Evolutionary conservation across 1,140 invertebrate species (phyloP).

Genomic region (Drosophila kurseongensis): DNA sequence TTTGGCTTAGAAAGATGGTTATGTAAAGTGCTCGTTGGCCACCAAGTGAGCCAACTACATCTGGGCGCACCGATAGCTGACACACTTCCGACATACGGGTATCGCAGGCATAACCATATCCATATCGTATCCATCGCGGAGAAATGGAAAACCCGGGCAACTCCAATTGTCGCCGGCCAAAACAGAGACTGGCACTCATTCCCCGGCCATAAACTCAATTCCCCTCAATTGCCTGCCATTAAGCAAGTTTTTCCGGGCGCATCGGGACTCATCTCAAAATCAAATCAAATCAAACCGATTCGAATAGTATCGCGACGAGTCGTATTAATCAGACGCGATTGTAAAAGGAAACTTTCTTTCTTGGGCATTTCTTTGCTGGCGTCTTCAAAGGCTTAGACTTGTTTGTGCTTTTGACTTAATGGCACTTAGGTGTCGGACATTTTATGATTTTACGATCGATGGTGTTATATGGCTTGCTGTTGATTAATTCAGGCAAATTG

Average conservation of each 20-base stretch:
- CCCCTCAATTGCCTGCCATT: slow-evolving; percentile 55
- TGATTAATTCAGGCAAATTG: slow-evolving; percentile 45
- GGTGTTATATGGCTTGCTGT: slow-evolving; percentile 17
- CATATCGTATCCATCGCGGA: slow-evolving; percentile 26
- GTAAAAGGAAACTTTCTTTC: slow-evolving; percentile 75
- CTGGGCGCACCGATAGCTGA: slow-evolving; percentile 33
- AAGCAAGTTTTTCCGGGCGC: slow-evolving; percentile 66
- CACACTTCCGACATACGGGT: slow-evolving; percentile 69
- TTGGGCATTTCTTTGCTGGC: slow-evolving; percentile 26
- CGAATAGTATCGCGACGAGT: slow-evolving; percentile 28
- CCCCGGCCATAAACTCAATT: slow-evolving; percentile 57
- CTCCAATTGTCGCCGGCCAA: slow-evolving; percentile 37
- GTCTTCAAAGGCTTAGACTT: slow-evolving; percentile 36
- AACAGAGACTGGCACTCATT: slow-evolving; percentile 45
- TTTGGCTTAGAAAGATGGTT: slow-evolving; percentile 52
- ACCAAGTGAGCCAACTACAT: slow-evolving; percentile 11
- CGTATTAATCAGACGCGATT: slow-evolving; percentile 55
- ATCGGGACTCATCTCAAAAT: slow-evolving; percentile 53
- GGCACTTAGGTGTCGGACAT: slow-evolving; percentile 60
- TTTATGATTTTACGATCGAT: slow-evolving; percentile 54
- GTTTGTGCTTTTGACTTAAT: slow-evolving; percentile 45
- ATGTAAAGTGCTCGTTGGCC: slow-evolving; percentile 46
- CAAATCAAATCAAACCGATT: slow-evolving; percentile 55
- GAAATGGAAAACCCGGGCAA: slow-evolving; percentile 57
- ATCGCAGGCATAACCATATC: slow-evolving; percentile 35